A percentile compares a stretch with the other conserved stretches of the same genome.
phyloP scores from a whole-genome alignment of 2,113 vertebrate genomes.

The Mustelus asterias region DNA sequence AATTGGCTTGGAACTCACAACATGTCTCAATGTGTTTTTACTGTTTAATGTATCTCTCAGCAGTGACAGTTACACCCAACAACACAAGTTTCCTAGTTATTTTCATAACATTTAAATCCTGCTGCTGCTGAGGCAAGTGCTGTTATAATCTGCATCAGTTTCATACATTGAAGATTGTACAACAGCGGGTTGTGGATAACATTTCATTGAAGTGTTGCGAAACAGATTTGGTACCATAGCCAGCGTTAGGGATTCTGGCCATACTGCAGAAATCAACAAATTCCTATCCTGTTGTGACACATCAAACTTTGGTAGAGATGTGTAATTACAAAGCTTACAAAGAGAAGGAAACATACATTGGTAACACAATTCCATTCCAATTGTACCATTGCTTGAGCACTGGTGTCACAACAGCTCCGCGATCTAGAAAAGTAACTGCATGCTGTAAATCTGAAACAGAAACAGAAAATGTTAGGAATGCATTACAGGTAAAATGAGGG shows the following conservation, averaged over 20 bases:
- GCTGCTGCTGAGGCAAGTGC: not conserved
- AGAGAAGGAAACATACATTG: not conserved
- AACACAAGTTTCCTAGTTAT: not conserved
- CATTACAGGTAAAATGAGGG: not conserved
- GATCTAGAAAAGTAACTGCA: not conserved
- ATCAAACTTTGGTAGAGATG: not conserved
- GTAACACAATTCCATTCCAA: not conserved
- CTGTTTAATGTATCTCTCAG: conserved; percentile 1
- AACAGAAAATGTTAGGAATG: not conserved
- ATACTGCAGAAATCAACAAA: not conserved
- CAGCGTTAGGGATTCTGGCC: not conserved
- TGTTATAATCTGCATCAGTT: not conserved
- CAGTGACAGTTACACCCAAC: conserved; percentile 2
- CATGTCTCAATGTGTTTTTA: conserved; percentile 6
- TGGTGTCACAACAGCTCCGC: not conserved
- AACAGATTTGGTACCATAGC: not conserved
- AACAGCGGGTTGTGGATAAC: not conserved
- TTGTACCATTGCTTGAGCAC: not conserved
- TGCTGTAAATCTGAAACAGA: not conserved
- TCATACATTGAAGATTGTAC: not conserved
- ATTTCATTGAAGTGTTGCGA: not conserved
- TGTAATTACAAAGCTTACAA: not conserved
- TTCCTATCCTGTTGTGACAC: not conserved
- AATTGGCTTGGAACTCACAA: conserved; percentile 16
- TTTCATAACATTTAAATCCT: not conserved